These are phyloP conservation scores for Meloidogyne floridensis DNA, from an alignment of 1,140 invertebrate genomes.

Conservation along the genomic window DNA sequence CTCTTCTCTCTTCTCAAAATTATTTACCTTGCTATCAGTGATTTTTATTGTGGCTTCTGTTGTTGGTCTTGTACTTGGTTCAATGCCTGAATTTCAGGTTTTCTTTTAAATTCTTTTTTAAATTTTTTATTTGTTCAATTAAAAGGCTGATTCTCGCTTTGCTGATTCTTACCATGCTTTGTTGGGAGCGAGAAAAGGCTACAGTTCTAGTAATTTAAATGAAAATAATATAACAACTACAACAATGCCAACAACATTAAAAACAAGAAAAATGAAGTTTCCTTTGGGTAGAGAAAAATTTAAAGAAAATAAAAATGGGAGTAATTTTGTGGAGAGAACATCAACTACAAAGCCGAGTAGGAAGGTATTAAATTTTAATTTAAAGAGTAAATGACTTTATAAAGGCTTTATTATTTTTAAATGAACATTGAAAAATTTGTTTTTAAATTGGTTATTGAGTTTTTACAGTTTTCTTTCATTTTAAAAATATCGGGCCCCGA, in stretches of 20 bases:
- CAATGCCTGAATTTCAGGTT: constrained; percentile 64
- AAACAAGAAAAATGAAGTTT: not conserved
- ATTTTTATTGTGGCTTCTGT: constrained; percentile 60
- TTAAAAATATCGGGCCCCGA: no score
- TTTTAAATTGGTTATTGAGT: no score
- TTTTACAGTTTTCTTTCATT: no score
- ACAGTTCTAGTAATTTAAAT: constrained; percentile 1
- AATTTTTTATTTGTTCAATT: not conserved
- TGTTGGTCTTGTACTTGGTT: constrained; percentile 60
- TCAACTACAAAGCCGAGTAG: no score
- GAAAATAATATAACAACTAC: not conserved
- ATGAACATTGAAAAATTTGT: no score
- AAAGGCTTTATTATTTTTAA: no score
- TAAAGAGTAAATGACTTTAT: no score
- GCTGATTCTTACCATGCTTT: constrained; percentile 57
- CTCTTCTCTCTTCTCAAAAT: constrained; percentile 53
- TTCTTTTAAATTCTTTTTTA: not conserved
- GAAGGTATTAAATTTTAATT: no score
- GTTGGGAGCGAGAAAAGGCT: constrained; percentile 33
- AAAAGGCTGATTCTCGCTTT: constrained; percentile 50
- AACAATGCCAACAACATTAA: not conserved
- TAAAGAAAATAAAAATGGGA: not conserved
- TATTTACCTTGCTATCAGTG: constrained; percentile 59
- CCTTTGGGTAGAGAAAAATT: not conserved
- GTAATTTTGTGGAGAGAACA: no score